Base-by-base conservation (phyloP, 2,113 vertebrate genomes). In the Oceanodroma tethys region DNA sequence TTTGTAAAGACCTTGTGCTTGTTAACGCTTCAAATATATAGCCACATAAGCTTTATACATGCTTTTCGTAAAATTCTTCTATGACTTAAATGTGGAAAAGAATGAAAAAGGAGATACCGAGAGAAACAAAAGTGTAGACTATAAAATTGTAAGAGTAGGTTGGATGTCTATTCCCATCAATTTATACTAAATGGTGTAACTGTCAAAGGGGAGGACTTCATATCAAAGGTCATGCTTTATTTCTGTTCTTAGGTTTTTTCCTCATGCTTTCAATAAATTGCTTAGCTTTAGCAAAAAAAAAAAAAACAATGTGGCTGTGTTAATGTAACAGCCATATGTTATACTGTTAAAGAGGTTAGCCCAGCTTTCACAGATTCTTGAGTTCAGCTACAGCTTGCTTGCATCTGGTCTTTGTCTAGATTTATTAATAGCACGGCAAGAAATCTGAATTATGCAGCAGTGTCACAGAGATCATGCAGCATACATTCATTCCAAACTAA, bases 371-470 rank as follows among this genome's bases (percentile, higher is more conserved):
- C 73, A 96, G 94, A 96, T 96, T 96, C 95, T 93, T 94, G 71
- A 89, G 82, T 75, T 96, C 88, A 92, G 79, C 91, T 95, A 82
- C 94, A 94, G 93, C 92, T 96, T 95, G 87, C 91, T 55, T 79
- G 71, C 95, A 97, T 97, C 95, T 97, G 97, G 87, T 95, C 85
- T 97, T 95, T 96, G 95, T 97, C 96, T 95, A 81, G 59, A 94
- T 96, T 94, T 98, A 97, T 98, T 97, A 97, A 97, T 88, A 95
- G 93, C 92, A 96, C 88, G 80, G 92, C 94, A 97, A 84, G 79
- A 96, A 97, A 92, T 60, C 42, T 78, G 88, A 96, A 93, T 97
- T 90, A 81, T 91, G 89, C 91, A 80, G 85, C 80, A 14, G 63
- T 78, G 91, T 96, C 92, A 90, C 74, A 97, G 87, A 92, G 89